These are phyloP conservation scores for Nautilus pompilius DNA, from an alignment of 1,140 invertebrate genomes.

Conservation along the genomic window DNA sequence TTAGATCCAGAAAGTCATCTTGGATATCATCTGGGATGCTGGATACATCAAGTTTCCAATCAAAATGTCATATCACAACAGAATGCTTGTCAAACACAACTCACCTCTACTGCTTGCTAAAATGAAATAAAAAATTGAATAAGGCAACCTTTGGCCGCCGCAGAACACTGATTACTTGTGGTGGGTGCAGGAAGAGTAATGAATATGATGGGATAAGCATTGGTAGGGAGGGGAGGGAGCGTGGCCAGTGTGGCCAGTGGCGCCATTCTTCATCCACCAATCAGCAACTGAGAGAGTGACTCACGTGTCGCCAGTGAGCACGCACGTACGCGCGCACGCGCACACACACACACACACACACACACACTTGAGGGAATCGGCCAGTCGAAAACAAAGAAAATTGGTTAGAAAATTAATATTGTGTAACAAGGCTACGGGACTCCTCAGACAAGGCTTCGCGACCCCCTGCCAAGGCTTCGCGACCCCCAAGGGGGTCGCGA, in stretches of 20 bases:
- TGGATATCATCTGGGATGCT: too few relatives aligned
- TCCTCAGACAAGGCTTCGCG: background rate
- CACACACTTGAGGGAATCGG: background rate
- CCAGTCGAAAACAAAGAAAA: background rate
- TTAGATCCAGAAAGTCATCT: too few relatives aligned
- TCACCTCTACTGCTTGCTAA: too few relatives aligned
- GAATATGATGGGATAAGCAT: background rate
- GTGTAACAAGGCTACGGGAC: background rate
- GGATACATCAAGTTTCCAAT: too few relatives aligned
- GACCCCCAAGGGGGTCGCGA: background rate
- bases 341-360: background rate
- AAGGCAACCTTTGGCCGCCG: too few relatives aligned
- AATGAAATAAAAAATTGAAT: too few relatives aligned
- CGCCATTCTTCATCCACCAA: background rate
- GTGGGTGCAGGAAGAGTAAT: too few relatives aligned
- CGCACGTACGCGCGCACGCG: background rate
- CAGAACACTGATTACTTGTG: too few relatives aligned
- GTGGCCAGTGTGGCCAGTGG: background rate
- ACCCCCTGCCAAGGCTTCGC: background rate
- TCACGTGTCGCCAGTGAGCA: background rate
- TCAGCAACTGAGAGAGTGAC: background rate
- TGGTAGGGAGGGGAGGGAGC: background rate
- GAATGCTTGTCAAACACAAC: too few relatives aligned
- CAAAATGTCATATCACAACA: too few relatives aligned
- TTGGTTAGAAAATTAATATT: background rate